Evolutionary conservation across 37 sponge, comb jelly and placozoan genomes (phyloP).

Genomic region (Haliclona indistincta): DNA sequence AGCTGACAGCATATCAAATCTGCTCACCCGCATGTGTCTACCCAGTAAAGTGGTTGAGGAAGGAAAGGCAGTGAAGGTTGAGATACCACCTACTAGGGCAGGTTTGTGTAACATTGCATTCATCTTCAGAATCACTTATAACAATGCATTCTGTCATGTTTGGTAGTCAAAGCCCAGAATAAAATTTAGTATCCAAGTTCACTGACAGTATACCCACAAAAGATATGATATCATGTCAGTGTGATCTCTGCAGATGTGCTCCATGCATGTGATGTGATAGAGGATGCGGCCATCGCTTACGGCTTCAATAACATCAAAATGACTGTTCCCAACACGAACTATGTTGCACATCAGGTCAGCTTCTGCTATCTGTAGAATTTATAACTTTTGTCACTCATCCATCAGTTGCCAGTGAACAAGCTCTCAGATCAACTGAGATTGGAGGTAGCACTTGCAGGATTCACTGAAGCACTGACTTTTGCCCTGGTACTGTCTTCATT

Average conservation of each 20-base stretch:
- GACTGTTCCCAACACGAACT: constrained; percentile 55
- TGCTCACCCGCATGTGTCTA: constrained; percentile 71
- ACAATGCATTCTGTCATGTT: no score
- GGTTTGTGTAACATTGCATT: constrained; percentile 12
- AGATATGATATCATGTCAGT: background rate
- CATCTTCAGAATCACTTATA: background rate
- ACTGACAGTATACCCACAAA: background rate
- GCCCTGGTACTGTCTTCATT: constrained; percentile 45
- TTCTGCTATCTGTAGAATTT: background rate
- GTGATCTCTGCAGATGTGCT: constrained; percentile 49
- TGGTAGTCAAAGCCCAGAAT: no score
- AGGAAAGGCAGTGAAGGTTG: constrained; percentile 27
- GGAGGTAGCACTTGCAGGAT: constrained; percentile 75
- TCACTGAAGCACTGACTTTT: constrained; percentile 84
- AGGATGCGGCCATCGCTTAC: constrained; percentile 87
- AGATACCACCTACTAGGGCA: constrained; percentile 53
- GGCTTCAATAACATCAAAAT: constrained; percentile 77
- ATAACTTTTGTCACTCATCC: background rate
- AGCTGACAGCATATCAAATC: constrained; percentile 36
- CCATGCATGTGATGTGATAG: constrained; percentile 81
- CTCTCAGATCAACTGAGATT: constrained; percentile 65
- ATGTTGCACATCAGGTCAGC: constrained; percentile 64
- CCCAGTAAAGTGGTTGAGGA: constrained; percentile 20
- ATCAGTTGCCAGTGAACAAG: constrained; percentile 80
- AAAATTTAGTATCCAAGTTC: no score